Conservation (phyloP, 2,113 vertebrate genomes). For the Microcebus griseorufus region DNA sequence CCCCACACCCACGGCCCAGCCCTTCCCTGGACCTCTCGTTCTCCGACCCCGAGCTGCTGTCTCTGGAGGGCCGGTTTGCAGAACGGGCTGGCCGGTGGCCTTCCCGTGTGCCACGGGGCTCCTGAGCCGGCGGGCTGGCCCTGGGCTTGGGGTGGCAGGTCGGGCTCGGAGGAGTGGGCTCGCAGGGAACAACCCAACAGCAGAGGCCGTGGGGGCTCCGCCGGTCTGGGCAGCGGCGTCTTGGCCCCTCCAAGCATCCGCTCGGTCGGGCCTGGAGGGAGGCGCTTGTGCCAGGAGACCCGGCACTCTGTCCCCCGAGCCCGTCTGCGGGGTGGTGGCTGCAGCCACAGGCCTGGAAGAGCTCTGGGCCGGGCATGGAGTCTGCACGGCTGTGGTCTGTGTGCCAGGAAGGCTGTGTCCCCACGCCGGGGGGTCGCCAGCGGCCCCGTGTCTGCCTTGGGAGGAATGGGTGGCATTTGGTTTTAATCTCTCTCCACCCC, state of each 20-base stretch:
- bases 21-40: neutral
- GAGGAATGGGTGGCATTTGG: rapidly evolving
- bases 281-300: rapidly evolving
- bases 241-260: neutral
- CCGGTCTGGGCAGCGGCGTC: rapidly evolving
- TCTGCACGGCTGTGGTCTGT: rapidly evolving
- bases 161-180: neutral
- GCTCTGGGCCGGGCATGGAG: rapidly evolving
- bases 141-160: rapidly evolving
- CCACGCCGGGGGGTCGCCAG: rapidly evolving
- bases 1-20: rapidly evolving
- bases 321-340: neutral
- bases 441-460: neutral
- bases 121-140: neutral
- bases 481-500: rapidly evolving
- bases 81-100: rapidly evolving
- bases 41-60: rapidly evolving
- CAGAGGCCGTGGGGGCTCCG: neutral
- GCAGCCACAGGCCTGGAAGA: too few species aligned
- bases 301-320: neutral
- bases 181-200: rapidly evolving
- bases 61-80: neutral
- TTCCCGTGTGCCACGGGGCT: neutral
- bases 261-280: rapidly evolving
- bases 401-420: neutral